phyloP scores from a whole-genome alignment of 2,113 vertebrate species.

The Apteryx mantelli region DNA sequence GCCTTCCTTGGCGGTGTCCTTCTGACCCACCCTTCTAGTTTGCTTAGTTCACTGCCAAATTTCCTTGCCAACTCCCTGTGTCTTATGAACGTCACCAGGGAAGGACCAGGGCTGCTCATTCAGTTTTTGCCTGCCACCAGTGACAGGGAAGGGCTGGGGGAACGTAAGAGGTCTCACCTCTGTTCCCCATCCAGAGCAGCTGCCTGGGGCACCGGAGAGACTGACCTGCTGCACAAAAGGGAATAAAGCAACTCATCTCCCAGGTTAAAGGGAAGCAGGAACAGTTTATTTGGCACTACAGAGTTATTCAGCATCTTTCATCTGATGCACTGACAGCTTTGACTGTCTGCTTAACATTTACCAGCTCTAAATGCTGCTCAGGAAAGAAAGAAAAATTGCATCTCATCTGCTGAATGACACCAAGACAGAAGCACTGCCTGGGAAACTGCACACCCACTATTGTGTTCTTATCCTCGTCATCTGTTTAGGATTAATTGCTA shows the following conservation, averaged over 20 bases:
- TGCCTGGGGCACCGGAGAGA: not conserved
- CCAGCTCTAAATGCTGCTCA: not conserved
- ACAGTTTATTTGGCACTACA: not conserved
- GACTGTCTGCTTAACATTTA: conserved; percentile 4
- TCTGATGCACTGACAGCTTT: not conserved
- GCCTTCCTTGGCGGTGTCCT: not conserved
- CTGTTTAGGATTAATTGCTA: not conserved
- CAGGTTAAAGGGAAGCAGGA: not conserved
- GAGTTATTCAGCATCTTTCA: not conserved
- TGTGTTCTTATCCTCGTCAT: not conserved
- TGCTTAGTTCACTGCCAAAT: not conserved
- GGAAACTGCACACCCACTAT: not conserved
- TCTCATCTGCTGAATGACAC: conserved; percentile 1
- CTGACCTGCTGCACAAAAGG: not conserved
- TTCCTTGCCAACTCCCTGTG: not conserved
- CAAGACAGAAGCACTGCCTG: not conserved
- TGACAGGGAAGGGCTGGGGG: not conserved
- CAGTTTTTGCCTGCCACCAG: not conserved
- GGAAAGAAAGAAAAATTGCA: not conserved
- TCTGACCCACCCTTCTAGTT: not conserved
- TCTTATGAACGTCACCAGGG: not conserved
- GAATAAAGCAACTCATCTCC: not conserved
- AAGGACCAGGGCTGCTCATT: not conserved
- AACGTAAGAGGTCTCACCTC: not conserved
- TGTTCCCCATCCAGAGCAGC: not conserved